Conservation (phyloP, 2,113 vertebrate species). For the Hyperopisus bebe region DNA sequence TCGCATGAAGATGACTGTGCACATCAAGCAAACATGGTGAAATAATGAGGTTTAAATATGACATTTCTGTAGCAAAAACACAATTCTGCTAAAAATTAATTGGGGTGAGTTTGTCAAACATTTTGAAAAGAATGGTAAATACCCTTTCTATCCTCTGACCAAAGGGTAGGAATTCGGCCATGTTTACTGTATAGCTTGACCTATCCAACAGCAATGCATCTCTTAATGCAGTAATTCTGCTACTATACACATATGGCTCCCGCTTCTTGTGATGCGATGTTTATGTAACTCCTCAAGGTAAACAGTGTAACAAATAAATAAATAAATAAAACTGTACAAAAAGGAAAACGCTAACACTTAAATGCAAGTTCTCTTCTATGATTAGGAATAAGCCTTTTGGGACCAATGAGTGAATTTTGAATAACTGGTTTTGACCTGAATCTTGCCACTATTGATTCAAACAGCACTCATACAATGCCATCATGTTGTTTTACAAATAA, state of each 20-base stretch:
- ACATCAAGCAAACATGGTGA: background rate
- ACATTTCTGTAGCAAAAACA: background rate
- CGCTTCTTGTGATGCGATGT: background rate
- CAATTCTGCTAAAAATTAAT: background rate
- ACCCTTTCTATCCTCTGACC: background rate
- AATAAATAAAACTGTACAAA: background rate
- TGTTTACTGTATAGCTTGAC: background rate
- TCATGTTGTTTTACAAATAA: background rate
- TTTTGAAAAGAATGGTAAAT: background rate
- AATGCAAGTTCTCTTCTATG: background rate
- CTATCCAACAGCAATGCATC: background rate
- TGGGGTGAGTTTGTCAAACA: background rate
- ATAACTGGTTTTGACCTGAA: background rate
- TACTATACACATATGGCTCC: background rate
- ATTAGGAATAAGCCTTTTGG: background rate
- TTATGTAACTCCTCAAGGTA: background rate
- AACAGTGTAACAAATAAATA: background rate
- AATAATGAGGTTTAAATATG: background rate
- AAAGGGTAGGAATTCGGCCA: background rate
- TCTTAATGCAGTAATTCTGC: background rate
- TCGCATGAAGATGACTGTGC: background rate
- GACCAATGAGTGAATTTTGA: background rate
- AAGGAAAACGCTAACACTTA: background rate
- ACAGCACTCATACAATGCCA: background rate
- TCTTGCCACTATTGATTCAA: background rate